Evolutionary conservation across 1,140 invertebrate species (phyloP), one percentile per base, ranked within the genome.

Genomic region (Trichonephila clavipes): DNA sequence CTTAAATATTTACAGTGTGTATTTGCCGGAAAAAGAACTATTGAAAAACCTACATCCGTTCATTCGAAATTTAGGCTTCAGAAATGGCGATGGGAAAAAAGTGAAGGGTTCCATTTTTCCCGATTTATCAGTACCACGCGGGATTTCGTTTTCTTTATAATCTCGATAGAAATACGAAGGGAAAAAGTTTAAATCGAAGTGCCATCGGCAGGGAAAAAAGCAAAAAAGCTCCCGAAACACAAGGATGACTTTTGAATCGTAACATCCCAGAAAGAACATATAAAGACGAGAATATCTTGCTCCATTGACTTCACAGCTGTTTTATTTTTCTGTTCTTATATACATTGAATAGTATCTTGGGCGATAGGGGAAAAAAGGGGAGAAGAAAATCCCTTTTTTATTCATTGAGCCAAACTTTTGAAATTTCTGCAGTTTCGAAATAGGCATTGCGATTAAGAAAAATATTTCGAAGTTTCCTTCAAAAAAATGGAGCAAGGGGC

Each of bases 231-330:
- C 4, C 8, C 28, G 69, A 72, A 72, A 72, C 72, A 83, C 40
- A 83, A 83, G 82, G n/a, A 24, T 21, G 40, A 59, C 82, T 58
- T 83, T 83, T 58, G 44, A 83, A 83, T 58, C 21, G 44, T 59
- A 83, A 83, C 82, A 82, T 21, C 82, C 18, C 40, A 21, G 81
- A 83, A 83, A 4, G 51, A 58, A 58, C 3, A 44, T 51, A 10
- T 58, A 6, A 83, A 51, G 51, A 6, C 19, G 51, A 21, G 44
- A 83, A 83, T 40, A 58, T n/a, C 51, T 21, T 59, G 82, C 82
- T 51, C 82, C 82, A 83, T 83, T 83, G 82, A 83, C 82, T 83
- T 83, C n/a, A 59, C 82, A 83, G 81, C 81, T 21, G 34, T 14
- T 51, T 40, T 83, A 14, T 83, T 58, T 72, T 16, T 28, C 5